phyloP scores from a whole-genome alignment of 2,797 vertebrate species.

The Rousettus madagascariensis region DNA sequence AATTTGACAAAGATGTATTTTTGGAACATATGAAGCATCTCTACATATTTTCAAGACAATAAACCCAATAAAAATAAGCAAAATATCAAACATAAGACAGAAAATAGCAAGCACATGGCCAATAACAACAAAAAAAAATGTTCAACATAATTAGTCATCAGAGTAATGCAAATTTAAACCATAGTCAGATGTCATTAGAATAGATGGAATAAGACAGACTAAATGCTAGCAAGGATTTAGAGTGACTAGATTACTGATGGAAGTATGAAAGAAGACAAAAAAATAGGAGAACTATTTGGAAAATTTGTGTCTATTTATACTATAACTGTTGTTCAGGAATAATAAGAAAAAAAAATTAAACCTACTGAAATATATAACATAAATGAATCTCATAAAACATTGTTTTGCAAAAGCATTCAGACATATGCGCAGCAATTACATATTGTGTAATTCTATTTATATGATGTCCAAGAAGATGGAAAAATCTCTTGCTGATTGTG shows the following conservation, averaged over 20 bases:
- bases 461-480: background rate
- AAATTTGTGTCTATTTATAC: background rate
- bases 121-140: background rate
- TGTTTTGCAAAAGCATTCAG: background rate
- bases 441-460: background rate
- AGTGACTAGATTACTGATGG: background rate
- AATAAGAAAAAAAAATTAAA: background rate
- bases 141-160: background rate
- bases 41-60: background rate
- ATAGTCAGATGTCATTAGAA: background rate
- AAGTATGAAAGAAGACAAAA: background rate
- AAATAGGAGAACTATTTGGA: background rate
- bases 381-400: background rate
- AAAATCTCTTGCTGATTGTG: background rate
- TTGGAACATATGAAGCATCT: background rate
- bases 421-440: background rate
- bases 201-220: background rate
- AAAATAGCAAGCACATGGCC: background rate
- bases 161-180: background rate
- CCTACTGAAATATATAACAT: background rate
- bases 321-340: background rate
- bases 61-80: background rate
- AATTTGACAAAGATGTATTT: background rate
- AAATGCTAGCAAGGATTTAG: background rate
- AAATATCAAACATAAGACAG: background rate